These are phyloP conservation scores for Hydra vulgaris DNA, from an alignment of 30 jellyfish, hydroid and myxozoan genomes.

Conservation along the genomic window DNA sequence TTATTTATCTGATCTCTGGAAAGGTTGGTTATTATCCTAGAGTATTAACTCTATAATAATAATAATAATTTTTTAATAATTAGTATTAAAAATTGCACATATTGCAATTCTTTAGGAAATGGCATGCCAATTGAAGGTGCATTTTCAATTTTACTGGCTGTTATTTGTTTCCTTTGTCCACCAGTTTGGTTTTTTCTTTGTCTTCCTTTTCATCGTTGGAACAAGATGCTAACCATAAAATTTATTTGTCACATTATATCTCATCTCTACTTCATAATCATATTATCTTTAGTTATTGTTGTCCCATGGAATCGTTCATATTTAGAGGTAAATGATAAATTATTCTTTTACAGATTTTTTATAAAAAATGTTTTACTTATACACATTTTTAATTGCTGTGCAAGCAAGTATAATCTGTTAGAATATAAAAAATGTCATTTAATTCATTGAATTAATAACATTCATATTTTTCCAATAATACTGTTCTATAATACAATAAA, in stretches of 20 bases:
- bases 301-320: conserved; percentile 95
- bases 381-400: too few species aligned
- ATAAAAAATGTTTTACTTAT: too few species aligned
- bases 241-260: conserved; percentile 81
- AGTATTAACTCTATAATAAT: neutral
- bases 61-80: neutral
- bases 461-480: too few species aligned
- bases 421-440: too few species aligned
- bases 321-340: conserved; percentile 42
- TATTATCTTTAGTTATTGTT: conserved; percentile 60
- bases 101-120: conserved; percentile 20
- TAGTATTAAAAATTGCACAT: too few species aligned
- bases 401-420: too few species aligned
- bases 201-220: conserved; percentile 73
- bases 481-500: too few species aligned
- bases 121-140: conserved; percentile 23
- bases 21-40: conserved; percentile 40
- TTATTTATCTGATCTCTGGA: conserved; percentile 87
- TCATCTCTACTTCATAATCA: conserved; percentile 56
- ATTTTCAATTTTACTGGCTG: conserved; percentile 17
- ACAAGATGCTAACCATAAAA: conserved; percentile 83
- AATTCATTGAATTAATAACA: too few species aligned
- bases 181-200: conserved; percentile 95
- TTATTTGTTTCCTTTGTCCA: conserved; percentile 61
- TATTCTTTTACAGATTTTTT: too few species aligned